These are phyloP conservation scores for Drosophila jambulina DNA, from an alignment of 1,140 invertebrate genomes.

Conservation along the genomic window DNA sequence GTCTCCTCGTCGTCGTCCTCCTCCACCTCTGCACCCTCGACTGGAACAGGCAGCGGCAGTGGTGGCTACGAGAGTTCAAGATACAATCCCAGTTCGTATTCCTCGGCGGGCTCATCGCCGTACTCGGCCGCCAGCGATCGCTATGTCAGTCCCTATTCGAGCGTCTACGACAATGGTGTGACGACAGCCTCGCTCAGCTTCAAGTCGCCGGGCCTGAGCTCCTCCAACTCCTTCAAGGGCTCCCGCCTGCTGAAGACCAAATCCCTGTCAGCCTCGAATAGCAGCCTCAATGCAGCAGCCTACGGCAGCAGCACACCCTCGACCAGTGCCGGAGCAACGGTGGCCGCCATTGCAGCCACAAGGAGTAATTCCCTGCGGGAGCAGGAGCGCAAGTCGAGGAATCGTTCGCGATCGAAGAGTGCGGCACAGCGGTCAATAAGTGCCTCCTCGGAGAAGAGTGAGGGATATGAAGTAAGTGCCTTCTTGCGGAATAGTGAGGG, in stretches of 20 bases:
- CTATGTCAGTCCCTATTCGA: slow-evolving; percentile 82
- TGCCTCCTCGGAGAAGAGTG: slow-evolving; percentile 86
- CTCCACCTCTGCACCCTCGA: slow-evolving; percentile 28
- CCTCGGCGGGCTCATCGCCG: slow-evolving; percentile 42
- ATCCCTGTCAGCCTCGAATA: slow-evolving; percentile 73
- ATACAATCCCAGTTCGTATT: slow-evolving; percentile 62
- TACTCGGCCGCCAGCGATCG: slow-evolving; percentile 61
- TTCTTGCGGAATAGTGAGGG: background rate
- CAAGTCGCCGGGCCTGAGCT: slow-evolving; percentile 59
- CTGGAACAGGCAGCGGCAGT: slow-evolving; percentile 48
- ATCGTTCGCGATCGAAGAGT: slow-evolving; percentile 74
- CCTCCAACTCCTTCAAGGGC: slow-evolving; percentile 71
- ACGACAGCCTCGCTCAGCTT: slow-evolving; percentile 83
- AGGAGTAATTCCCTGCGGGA: slow-evolving; percentile 82
- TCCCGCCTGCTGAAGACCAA: slow-evolving; percentile 70
- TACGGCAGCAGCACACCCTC: slow-evolving; percentile 25
- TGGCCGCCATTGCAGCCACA: slow-evolving; percentile 74
- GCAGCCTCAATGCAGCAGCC: slow-evolving; percentile 61
- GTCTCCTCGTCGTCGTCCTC: slow-evolving; percentile 37
- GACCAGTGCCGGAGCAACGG: slow-evolving; percentile 60
- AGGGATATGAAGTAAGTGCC: slow-evolving; percentile 89
- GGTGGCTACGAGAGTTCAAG: slow-evolving; percentile 68
- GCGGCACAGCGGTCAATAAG: slow-evolving; percentile 80
- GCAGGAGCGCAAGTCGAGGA: slow-evolving; percentile 83
- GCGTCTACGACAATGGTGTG: slow-evolving; percentile 84